A percentile compares a stretch with the other conserved stretches of the same genome.
These are phyloP conservation scores for Leptinotarsa peninsularis DNA, from an alignment of 2,888 invertebrate species.

Conservation along the genomic window DNA sequence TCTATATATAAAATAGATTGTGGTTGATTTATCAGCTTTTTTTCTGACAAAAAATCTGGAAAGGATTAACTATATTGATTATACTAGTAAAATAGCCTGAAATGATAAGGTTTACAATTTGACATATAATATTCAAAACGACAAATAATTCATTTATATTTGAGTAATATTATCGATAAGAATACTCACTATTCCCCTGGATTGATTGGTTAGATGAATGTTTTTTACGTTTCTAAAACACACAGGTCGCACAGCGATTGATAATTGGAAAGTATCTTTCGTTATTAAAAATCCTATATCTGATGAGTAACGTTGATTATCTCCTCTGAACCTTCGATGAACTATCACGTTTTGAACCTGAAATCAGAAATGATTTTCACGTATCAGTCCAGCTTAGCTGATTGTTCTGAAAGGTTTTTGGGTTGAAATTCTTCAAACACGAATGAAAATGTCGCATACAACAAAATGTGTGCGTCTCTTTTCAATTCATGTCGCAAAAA, in stretches of 20 bases:
- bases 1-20: not conserved
- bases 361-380: conserved; percentile 32
- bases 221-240: conserved; percentile 53
- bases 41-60: not conserved
- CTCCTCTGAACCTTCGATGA: conserved; percentile 51
- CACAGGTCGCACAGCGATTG: conserved; percentile 59
- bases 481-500: too few relatives aligned
- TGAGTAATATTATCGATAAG: too few relatives aligned
- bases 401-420: too few relatives aligned
- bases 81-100: too few relatives aligned
- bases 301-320: conserved; percentile 46
- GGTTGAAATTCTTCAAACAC: too few relatives aligned
- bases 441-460: too few relatives aligned
- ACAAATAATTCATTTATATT: too few relatives aligned
- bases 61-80: too few relatives aligned
- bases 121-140: too few relatives aligned
- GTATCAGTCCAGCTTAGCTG: too few relatives aligned
- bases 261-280: conserved; percentile 53
- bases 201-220: conserved; percentile 24
- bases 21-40: not conserved
- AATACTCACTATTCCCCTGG: conserved; percentile 51
- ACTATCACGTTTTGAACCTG: conserved; percentile 50
- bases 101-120: too few relatives aligned
- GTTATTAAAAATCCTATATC: conserved; percentile 62
- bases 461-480: too few relatives aligned